Conservation (phyloP, 2,888 invertebrate genomes). For the Mimachlamys varia region DNA sequence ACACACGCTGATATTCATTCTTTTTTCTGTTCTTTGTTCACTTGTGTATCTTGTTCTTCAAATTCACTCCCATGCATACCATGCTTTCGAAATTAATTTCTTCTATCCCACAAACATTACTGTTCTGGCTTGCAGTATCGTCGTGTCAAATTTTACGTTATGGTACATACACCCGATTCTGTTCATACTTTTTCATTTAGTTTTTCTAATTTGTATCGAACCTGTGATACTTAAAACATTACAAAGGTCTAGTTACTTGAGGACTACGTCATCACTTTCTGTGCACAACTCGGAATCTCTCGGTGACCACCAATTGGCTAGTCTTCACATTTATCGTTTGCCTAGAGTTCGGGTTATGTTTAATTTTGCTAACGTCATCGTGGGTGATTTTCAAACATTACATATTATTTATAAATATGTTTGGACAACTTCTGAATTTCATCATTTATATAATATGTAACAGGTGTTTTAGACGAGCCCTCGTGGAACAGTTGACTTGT, state of each 20-base stretch:
- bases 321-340: not conserved
- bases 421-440: not conserved
- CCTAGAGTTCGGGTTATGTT: not conserved
- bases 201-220: not conserved
- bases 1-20: not conserved
- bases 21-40: not conserved
- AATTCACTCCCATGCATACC: not conserved
- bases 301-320: not conserved
- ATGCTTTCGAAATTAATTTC: not conserved
- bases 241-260: not conserved
- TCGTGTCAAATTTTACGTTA: not conserved
- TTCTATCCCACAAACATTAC: not conserved
- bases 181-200: not conserved
- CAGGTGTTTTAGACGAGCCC: not conserved
- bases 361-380: not conserved
- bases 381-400: not conserved
- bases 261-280: not conserved
- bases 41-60: not conserved
- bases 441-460: not conserved
- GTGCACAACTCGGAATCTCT: not conserved
- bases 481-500: not conserved
- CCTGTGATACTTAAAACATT: not conserved
- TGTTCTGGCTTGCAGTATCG: not conserved
- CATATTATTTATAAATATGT: not conserved
- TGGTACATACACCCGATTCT: not conserved